These are phyloP conservation scores for Caenorhabditis drosophilae DNA, from an alignment of 2,888 invertebrate genomes.

Conservation along the genomic window DNA sequence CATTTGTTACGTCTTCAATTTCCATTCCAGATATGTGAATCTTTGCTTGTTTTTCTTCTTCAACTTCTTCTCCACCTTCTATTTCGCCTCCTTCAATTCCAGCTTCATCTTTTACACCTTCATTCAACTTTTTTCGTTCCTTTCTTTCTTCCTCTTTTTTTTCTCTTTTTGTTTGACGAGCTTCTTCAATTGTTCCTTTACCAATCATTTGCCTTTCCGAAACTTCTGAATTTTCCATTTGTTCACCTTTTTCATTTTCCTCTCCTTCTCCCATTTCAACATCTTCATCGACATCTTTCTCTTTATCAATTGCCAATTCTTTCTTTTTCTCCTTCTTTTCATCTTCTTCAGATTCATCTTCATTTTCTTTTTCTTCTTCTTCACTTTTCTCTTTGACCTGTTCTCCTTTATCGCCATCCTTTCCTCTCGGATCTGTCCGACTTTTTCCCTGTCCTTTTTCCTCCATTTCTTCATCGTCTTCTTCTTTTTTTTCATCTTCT, in stretches of 20 bases:
- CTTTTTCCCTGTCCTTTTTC: constrained; percentile 46
- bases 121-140: constrained; percentile 30
- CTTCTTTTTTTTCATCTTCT: constrained; percentile 31
- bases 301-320: constrained; percentile 32
- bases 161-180: constrained; percentile 43
- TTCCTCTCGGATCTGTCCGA: constrained; percentile 64
- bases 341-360: constrained; percentile 28
- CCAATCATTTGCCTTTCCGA: constrained; percentile 47
- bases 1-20: constrained; percentile 40
- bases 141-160: constrained; percentile 27
- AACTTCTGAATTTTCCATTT: constrained; percentile 41
- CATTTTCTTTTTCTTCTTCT: constrained; percentile 18
- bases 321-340: constrained; percentile 29
- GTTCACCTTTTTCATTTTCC: constrained; percentile 47
- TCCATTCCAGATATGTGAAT: constrained; percentile 49
- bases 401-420: constrained; percentile 47
- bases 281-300: constrained; percentile 42
- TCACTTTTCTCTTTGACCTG: constrained; percentile 27
- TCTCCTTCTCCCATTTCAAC: constrained; percentile 50
- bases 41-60: constrained; percentile 29
- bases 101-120: constrained; percentile 21
- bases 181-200: constrained; percentile 61
- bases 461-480: constrained; percentile 37
- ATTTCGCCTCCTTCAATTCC: constrained; percentile 21
- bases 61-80: constrained; percentile 16